Evolutionary conservation across 2,888 invertebrate species (phyloP).

Genomic region (Ophonus ardosiacus): DNA sequence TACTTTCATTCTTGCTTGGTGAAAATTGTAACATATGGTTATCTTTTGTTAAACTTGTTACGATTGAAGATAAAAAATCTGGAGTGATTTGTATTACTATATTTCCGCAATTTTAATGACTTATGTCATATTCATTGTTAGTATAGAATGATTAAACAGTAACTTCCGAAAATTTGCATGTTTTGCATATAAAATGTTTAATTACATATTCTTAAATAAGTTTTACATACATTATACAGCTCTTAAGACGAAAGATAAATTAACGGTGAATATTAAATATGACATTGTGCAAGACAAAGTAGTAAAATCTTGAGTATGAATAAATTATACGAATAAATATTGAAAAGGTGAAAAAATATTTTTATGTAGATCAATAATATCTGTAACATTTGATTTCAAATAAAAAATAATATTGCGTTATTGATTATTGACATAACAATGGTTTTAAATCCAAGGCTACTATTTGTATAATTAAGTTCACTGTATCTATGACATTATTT

Average conservation of each 20-base stretch:
- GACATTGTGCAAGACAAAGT: no score
- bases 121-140: neutral
- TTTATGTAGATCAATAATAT: no score
- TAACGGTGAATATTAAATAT: neutral
- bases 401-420: neutral
- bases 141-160: neutral
- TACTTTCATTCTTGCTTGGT: neutral
- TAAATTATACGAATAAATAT: no score
- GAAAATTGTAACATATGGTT: conserved; percentile 36
- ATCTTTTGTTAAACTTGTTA: conserved; percentile 16
- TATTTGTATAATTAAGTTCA: neutral
- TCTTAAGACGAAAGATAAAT: conserved; percentile 10
- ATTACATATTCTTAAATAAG: neutral
- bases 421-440: conserved; percentile 9
- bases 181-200: conserved; percentile 1
- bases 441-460: conserved; percentile 3
- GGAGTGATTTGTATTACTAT: neutral
- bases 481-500: neutral
- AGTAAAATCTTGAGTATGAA: no score
- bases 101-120: neutral
- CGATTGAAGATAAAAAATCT: neutral
- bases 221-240: neutral
- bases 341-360: no score
- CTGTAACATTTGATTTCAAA: no score
- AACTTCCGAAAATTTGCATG: conserved; percentile 5